Percentiles rank a stretch among this genome's conserved stretches.
phyloP scores from a whole-genome alignment of 2,888 invertebrate genomes.

The Campaea margaritaria region DNA sequence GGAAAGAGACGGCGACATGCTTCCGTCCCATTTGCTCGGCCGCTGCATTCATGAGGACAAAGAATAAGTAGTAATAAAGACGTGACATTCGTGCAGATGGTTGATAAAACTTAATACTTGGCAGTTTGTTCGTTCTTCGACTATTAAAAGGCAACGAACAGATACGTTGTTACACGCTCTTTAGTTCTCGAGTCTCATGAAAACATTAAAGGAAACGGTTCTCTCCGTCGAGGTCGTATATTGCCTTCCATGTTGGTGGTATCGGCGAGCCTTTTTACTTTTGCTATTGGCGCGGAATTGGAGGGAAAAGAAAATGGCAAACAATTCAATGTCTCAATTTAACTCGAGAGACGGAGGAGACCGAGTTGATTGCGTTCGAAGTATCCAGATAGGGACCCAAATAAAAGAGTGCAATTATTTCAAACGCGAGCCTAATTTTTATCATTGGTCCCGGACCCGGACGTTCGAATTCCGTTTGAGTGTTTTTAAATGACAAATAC shows the following conservation, averaged over 20 bases:
- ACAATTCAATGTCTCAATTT: constrained; percentile 81
- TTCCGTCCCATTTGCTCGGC: constrained; percentile 52
- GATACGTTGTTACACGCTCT: constrained; percentile 80
- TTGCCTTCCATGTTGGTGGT: constrained; percentile 73
- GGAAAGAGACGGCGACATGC: constrained; percentile 58
- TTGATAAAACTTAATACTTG: constrained; percentile 83
- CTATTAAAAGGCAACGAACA: constrained; percentile 80
- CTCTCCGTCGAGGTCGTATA: constrained; percentile 69
- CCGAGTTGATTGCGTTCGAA: constrained; percentile 70
- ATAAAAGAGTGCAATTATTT: constrained; percentile 70
- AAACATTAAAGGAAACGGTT: constrained; percentile 80
- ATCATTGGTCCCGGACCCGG: constrained; percentile 49
- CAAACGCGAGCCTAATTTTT: constrained; percentile 70
- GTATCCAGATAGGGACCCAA: constrained; percentile 61
- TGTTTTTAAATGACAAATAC: constrained; percentile 70
- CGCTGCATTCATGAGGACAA: constrained; percentile 80
- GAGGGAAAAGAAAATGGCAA: constrained; percentile 77
- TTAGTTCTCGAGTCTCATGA: constrained; percentile 78
- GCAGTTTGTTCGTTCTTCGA: constrained; percentile 75
- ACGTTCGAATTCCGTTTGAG: constrained; percentile 60
- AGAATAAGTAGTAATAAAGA: constrained; percentile 84
- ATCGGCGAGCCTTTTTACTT: constrained; percentile 72
- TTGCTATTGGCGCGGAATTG: constrained; percentile 77
- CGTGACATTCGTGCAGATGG: constrained; percentile 84
- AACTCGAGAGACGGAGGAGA: constrained; percentile 57